Evolutionary conservation across 64 coral and sea anemone species (phyloP).

Genomic region (Catalaphyllia jardinei): DNA sequence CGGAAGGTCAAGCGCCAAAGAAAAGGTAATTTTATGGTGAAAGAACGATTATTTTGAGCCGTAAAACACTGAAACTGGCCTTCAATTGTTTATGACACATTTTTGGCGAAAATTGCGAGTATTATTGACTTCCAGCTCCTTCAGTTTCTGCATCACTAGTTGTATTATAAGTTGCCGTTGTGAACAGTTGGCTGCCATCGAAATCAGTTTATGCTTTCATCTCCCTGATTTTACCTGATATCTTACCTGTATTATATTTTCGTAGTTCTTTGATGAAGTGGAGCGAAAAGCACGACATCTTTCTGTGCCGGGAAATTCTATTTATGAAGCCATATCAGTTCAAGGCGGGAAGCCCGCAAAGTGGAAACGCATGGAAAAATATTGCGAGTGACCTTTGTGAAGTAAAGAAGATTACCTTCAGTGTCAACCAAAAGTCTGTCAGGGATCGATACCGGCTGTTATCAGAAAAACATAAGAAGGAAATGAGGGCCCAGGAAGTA

Average conservation of each 20-base stretch:
- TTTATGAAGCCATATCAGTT: slow-evolving; percentile 62
- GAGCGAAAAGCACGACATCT: slow-evolving; percentile 45
- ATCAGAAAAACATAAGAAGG: slow-evolving; percentile 39
- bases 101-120: too few relatives aligned
- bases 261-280: slow-evolving; percentile 56
- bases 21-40: slow-evolving; percentile 1
- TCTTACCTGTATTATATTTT: slow-evolving; percentile 9
- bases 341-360: slow-evolving; percentile 37
- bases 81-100: too few relatives aligned
- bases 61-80: neutral
- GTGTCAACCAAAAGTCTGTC: slow-evolving; percentile 55
- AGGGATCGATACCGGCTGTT: slow-evolving; percentile 58
- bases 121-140: too few relatives aligned
- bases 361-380: slow-evolving; percentile 58
- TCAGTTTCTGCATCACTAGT: too few relatives aligned
- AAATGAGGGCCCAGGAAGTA: slow-evolving; percentile 44
- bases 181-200: neutral
- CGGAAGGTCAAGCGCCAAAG: slow-evolving; percentile 10
- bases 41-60: neutral
- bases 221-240: neutral
- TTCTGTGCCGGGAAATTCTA: slow-evolving; percentile 58
- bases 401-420: slow-evolving; percentile 42
- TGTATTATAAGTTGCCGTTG: too few relatives aligned
- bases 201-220: neutral
- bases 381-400: slow-evolving; percentile 48